Evolutionary conservation across 2,888 invertebrate species (phyloP), one percentile per base, ranked within the genome.

Genomic region (Eupithecia tripunctaria): DNA sequence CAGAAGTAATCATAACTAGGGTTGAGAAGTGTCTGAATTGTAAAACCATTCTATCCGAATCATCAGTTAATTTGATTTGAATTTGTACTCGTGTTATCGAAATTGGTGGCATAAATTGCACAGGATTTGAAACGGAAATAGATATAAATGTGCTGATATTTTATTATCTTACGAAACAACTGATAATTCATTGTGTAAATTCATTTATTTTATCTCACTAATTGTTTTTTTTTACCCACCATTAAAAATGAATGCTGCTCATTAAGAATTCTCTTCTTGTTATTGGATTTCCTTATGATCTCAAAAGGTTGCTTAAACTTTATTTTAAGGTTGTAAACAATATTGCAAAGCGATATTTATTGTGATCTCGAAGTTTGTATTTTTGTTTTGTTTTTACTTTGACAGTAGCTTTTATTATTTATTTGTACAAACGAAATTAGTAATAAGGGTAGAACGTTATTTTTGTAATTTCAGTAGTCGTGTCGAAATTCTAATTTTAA

Each of bases 301-400:
- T 86, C 86, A 80, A 81, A 79, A 83, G 84, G 81, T 81, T 75
- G 81, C 82, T 85, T 89, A 86, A 86, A 86, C 78, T 73, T 84
- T 82, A 85, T 76, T 81, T 76, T 88, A 88, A 85, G 82, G 75
- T 83, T 60, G 47, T 51, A 27, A 36, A 71, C 70, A 84, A 87
- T 92, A 93, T 92, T 93, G 93, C 92, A 86, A 93, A 93, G 93
- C 93, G 91, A 93, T 93, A 93, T 90, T 76, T 43, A 75, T 72
- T 92, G 91, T 93, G 92, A 92, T 93, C 87, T 74, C 68, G 74
- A 77, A 72, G 76, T 77, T 76, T 75, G 18, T 70, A 27, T 25
- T 67, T 51, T 51, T 41, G 8, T 43, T 41, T 59, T 62, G 41
- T 70, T 67, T 25, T 18, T 60, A 70, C n/a, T 63, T 71, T 70